Base-by-base conservation (phyloP, 2,113 vertebrate species). In the Chlorodrepanis virens region DNA sequence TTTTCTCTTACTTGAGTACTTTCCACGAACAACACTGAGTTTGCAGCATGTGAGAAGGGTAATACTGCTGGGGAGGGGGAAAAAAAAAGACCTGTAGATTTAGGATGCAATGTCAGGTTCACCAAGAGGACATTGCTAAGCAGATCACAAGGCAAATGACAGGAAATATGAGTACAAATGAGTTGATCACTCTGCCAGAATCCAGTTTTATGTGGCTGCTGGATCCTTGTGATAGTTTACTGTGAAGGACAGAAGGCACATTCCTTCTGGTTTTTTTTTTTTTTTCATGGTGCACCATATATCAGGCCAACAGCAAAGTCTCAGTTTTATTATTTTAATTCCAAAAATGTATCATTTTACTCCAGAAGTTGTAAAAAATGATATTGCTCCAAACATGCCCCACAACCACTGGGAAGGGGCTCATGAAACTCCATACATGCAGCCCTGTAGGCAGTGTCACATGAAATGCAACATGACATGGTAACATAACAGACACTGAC, bases 401-500 rank as follows among this genome's bases (percentile, higher is more conserved):
- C 37, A 37, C 67, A 79, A 90, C 71, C 85, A 97, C 44, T 76
- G 85, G 40, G 71, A 94, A 89, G 84, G 74, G 65, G 47, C 63
- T 92, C 78, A 49, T 89, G 94, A 87, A 93, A 87, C 77, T 95
- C 83, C 76, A 89, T 77, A 39, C 78, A 90, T 89, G 68, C 80
- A 90, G 47, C 85, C 96, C 96, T 83, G 65, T 57, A 89, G 97
- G 94, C 94, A 92, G 93, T 90, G 90, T 97, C 97, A 97, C 82
- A 94, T 75, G 93, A 86, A 90, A 97, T 97, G 37, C 29, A 47
- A 96, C 67, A 91, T 95, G 95, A 97, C 97, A 96, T 87, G 44
- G 88, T 94, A 96, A 97, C 92, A 96, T 97, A 97, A 97, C 92
- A 97, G 77, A 92, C 83, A 91, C 67, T 97, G 96, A 97, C 96